These are phyloP conservation scores for Tethya wilhelma DNA, from an alignment of 37 sponge, comb jelly and placozoan species.

Conservation along the genomic window DNA sequence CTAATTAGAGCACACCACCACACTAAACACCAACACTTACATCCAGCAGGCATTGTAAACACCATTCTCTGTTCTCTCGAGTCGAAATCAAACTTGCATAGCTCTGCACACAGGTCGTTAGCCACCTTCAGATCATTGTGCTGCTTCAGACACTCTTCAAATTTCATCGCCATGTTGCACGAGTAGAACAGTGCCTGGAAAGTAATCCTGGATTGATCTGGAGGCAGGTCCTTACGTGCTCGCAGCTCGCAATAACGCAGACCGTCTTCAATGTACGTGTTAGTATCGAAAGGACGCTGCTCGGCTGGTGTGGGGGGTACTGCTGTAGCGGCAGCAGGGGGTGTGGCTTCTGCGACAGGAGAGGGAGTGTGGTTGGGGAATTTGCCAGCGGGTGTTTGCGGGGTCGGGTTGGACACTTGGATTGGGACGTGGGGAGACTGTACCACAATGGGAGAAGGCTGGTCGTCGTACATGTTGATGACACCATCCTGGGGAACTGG, in stretches of 20 bases:
- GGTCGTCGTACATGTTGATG: too few species aligned
- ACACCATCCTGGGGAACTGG: too few species aligned
- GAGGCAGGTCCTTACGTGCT: not conserved
- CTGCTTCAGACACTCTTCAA: not conserved
- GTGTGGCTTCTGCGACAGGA: conserved; percentile 13
- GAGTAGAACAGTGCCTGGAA: not conserved
- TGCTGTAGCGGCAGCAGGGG: not conserved
- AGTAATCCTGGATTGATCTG: not conserved
- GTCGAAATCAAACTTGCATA: conserved; percentile 18
- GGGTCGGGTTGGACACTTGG: not conserved
- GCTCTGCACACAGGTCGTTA: conserved; percentile 12
- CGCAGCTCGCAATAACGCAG: conserved; percentile 19
- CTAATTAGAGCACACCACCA: not conserved
- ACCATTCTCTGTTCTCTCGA: not conserved
- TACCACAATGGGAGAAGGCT: too few species aligned
- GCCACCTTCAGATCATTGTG: conserved; percentile 33
- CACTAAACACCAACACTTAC: conserved; percentile 31
- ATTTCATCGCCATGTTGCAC: not conserved
- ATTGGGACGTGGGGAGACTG: not conserved
- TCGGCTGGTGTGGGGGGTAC: not conserved
- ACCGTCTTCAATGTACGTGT: not conserved
- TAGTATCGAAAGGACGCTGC: not conserved
- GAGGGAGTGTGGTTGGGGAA: too few species aligned
- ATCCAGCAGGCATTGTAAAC: conserved; percentile 14
- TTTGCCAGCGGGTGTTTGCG: too few species aligned